These are phyloP conservation scores for Unio delphinus DNA, from an alignment of 2,888 invertebrate species.

Conservation along the genomic window DNA sequence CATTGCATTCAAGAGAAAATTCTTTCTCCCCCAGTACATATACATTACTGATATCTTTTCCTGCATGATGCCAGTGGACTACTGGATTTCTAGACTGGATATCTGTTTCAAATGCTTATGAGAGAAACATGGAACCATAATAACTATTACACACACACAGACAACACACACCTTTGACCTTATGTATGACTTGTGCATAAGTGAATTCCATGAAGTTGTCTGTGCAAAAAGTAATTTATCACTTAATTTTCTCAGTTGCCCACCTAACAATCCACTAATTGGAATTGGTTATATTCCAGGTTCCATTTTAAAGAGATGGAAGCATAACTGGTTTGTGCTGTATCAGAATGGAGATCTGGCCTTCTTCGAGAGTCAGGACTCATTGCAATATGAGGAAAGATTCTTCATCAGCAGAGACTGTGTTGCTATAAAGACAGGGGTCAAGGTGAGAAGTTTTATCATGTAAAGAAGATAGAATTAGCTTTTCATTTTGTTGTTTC, in stretches of 20 bases:
- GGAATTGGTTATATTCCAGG: slow-evolving; percentile 38
- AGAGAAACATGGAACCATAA: background rate
- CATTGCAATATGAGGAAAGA: slow-evolving; percentile 62
- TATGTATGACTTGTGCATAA: no score
- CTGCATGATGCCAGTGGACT: no score
- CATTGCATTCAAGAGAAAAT: no score
- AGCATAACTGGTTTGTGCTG: slow-evolving; percentile 69
- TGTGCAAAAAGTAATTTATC: no score
- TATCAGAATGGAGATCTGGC: slow-evolving; percentile 64
- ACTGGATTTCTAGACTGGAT: no score
- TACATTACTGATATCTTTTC: no score
- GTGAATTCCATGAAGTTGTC: no score
- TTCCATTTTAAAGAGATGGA: slow-evolving; percentile 66
- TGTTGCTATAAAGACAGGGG: slow-evolving; percentile 52
- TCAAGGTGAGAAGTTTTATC: slow-evolving; percentile 45
- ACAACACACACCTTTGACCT: no score
- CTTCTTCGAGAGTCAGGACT: slow-evolving; percentile 66
- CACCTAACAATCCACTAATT: background rate
- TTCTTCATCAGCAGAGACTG: slow-evolving; percentile 59
- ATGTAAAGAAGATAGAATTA: background rate
- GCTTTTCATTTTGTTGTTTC: background rate
- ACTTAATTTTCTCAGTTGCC: background rate
- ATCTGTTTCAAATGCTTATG: background rate
- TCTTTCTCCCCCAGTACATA: no score
- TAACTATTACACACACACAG: no score